Percentiles rank a stretch among this genome's conserved stretches.
Evolutionary conservation across 53 echinoderm and acorn worm species (phyloP).

Genomic region (Arbacia lixula): DNA sequence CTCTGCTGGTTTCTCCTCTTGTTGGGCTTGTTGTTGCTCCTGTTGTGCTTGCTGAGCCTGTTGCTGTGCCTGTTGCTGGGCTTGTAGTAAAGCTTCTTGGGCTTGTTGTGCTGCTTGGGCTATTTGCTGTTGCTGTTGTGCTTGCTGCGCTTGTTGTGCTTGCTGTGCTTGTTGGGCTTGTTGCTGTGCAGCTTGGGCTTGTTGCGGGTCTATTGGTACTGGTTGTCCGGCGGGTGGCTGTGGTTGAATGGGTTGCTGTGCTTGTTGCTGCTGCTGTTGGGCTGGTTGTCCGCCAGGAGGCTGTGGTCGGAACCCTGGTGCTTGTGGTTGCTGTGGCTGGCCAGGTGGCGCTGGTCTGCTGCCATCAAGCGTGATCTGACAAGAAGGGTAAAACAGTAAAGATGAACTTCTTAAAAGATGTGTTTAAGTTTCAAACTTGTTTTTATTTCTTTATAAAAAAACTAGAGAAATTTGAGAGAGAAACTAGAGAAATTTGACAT

Average conservation of each 20-base stretch:
- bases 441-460: not conserved
- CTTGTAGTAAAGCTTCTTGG: not conserved
- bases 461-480: not conserved
- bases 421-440: not conserved
- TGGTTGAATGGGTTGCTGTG: not conserved
- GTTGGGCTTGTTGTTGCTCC: not conserved
- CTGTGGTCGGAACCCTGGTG: no score
- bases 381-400: not conserved
- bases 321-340: no score
- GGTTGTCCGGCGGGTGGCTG: not conserved
- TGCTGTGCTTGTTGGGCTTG: not conserved
- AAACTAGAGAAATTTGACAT: no score
- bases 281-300: not conserved
- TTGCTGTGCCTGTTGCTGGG: not conserved
- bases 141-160: not conserved
- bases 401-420: not conserved
- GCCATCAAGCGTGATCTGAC: not conserved
- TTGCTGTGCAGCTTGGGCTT: not conserved
- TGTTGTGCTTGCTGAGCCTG: not conserved
- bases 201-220: conserved; percentile 1
- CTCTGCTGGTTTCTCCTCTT: not conserved
- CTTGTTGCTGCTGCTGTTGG: no score
- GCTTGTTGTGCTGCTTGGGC: not conserved
- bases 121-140: not conserved
- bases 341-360: not conserved